A percentile compares a stretch with the other conserved stretches of the same genome.
Conservation (phyloP, 1,140 invertebrate genomes). For the Eumaeus atala region DNA sequence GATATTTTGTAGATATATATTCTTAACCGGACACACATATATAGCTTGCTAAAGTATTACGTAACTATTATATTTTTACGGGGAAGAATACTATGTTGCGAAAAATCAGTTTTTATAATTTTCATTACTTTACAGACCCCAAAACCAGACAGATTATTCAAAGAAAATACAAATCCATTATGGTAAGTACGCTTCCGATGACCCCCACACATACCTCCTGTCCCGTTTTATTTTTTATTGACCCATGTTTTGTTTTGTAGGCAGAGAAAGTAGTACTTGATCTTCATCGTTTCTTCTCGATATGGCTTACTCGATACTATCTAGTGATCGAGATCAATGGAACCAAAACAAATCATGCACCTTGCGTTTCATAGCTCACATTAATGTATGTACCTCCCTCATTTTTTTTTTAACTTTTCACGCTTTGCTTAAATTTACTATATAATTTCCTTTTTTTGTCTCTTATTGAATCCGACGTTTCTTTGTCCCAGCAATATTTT, state of each 20-base stretch:
- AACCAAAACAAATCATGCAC: slow-evolving; percentile 52
- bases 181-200: slow-evolving; percentile 85
- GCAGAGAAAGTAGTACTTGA: slow-evolving; percentile 72
- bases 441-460: slow-evolving; percentile 18
- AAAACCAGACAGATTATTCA: slow-evolving; percentile 97
- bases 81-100: no score
- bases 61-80: no score
- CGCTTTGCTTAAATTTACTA: slow-evolving; percentile 23
- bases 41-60: no score
- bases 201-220: slow-evolving; percentile 20
- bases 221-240: slow-evolving; percentile 37
- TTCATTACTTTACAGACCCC: slow-evolving; percentile 86
- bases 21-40: no score
- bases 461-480: no score
- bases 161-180: slow-evolving; percentile 97
- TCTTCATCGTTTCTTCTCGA: slow-evolving; percentile 69
- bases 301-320: slow-evolving; percentile 69
- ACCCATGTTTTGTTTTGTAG: slow-evolving; percentile 63
- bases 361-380: slow-evolving; percentile 56
- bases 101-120: background rate
- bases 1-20: no score
- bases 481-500: no score
- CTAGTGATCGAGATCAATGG: slow-evolving; percentile 48
- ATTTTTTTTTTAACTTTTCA: slow-evolving; percentile 44
- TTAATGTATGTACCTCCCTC: slow-evolving; percentile 52